phyloP scores from a whole-genome alignment of 64 coral and sea anemone genomes.

The Acropora yongei region DNA sequence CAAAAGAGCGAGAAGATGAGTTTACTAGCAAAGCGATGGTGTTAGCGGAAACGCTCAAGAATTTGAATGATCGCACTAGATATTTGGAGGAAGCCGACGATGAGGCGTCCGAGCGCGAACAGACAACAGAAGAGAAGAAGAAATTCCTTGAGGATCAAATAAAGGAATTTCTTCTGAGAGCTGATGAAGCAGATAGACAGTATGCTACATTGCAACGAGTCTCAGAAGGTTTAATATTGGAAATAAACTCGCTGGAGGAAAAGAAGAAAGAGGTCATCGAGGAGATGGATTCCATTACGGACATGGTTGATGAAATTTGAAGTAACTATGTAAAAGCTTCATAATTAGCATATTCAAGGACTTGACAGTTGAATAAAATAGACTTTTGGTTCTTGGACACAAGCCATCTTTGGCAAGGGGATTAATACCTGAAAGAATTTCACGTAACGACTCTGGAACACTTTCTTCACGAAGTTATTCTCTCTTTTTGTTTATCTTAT shows the following conservation, averaged over 20 bases:
- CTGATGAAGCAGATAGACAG: constrained; percentile 41
- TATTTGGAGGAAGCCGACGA: constrained; percentile 52
- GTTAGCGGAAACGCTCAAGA: not conserved
- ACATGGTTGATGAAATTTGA: not conserved
- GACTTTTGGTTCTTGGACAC: constrained; percentile 18
- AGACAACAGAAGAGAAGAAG: constrained; percentile 55
- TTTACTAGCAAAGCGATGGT: not conserved
- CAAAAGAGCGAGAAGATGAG: not conserved
- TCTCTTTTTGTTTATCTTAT: not conserved
- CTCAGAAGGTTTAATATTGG: not conserved
- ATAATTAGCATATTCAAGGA: not conserved
- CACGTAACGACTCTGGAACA: not conserved
- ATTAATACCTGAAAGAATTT: not conserved
- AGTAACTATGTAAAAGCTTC: not conserved
- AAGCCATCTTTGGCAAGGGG: not conserved
- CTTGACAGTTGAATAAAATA: not conserved
- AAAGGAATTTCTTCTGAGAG: not conserved
- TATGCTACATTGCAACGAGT: not conserved
- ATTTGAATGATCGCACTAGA: not conserved
- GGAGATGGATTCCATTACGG: constrained; percentile 17
- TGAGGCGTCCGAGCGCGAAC: constrained; percentile 30
- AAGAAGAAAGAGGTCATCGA: constrained; percentile 5
- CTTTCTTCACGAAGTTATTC: not conserved
- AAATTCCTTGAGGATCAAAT: constrained; percentile 63
- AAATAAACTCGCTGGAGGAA: not conserved